phyloP scores from a whole-genome alignment of 2,113 vertebrate genomes.

The Onychostoma macrolepis region DNA sequence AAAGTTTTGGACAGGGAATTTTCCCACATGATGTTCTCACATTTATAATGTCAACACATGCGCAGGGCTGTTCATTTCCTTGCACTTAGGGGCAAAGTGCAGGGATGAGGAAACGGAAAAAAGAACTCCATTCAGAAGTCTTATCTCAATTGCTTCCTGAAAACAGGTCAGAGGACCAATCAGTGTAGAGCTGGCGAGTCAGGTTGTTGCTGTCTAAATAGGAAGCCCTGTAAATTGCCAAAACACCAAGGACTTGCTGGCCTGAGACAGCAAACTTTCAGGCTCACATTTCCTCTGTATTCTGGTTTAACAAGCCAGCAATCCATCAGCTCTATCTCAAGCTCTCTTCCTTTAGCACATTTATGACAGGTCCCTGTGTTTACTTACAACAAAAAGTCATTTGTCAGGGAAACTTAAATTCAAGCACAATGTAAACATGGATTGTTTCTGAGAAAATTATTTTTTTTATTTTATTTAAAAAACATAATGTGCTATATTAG shows the following conservation, averaged over 20 bases:
- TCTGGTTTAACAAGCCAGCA: constrained; percentile 72
- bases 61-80: constrained; percentile 72
- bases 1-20: constrained; percentile 35
- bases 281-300: constrained; percentile 70
- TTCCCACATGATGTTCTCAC: constrained; percentile 62
- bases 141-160: constrained; percentile 89
- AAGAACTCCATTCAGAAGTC: constrained; percentile 68
- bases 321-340: constrained; percentile 58
- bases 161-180: constrained; percentile 73
- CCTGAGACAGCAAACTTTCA: constrained; percentile 69
- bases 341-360: constrained; percentile 52
- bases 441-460: background rate
- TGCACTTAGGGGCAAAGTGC: constrained; percentile 71
- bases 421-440: background rate
- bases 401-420: constrained; percentile 27
- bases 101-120: constrained; percentile 69
- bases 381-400: constrained; percentile 23
- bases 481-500: too few relatives aligned
- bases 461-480: too few relatives aligned
- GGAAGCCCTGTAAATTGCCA: constrained; percentile 78
- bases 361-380: constrained; percentile 52
- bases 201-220: constrained; percentile 80
- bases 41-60: constrained; percentile 71
- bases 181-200: constrained; percentile 65
- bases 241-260: constrained; percentile 79